Conservation (phyloP, 1,140 invertebrate genomes). For the Nasonia giraulti region DNA sequence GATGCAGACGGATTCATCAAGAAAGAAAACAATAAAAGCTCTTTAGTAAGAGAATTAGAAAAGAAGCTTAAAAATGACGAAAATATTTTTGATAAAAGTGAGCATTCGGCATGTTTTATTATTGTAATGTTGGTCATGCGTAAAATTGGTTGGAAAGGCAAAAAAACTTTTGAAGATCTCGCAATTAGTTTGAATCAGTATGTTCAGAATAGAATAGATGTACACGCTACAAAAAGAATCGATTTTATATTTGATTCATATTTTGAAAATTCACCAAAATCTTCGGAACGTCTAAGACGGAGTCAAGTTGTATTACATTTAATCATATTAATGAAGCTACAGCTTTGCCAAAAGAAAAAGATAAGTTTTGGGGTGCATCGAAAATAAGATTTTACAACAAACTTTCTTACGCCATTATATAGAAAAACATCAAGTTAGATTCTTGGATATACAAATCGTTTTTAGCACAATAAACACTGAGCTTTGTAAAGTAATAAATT, state of each 20-base stretch:
- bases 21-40: conserved; percentile 11
- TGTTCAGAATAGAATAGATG: background rate
- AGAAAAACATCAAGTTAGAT: background rate
- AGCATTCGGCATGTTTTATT: background rate
- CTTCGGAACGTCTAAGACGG: conserved; percentile 31
- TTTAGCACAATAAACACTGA: conserved; percentile 7
- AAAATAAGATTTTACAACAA: conserved; percentile 22
- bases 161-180: background rate
- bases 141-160: background rate
- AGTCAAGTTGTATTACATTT: background rate
- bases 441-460: background rate
- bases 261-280: conserved; percentile 30
- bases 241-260: conserved; percentile 49
- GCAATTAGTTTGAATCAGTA: background rate
- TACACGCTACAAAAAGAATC: background rate
- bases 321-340: background rate
- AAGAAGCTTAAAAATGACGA: background rate
- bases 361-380: background rate
- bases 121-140: conserved; percentile 8
- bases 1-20: background rate
- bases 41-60: background rate
- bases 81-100: background rate
- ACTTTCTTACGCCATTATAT: background rate
- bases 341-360: background rate
- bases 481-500: background rate